Conservation (phyloP, 2,797 vertebrate species). For the Falco naumanni region DNA sequence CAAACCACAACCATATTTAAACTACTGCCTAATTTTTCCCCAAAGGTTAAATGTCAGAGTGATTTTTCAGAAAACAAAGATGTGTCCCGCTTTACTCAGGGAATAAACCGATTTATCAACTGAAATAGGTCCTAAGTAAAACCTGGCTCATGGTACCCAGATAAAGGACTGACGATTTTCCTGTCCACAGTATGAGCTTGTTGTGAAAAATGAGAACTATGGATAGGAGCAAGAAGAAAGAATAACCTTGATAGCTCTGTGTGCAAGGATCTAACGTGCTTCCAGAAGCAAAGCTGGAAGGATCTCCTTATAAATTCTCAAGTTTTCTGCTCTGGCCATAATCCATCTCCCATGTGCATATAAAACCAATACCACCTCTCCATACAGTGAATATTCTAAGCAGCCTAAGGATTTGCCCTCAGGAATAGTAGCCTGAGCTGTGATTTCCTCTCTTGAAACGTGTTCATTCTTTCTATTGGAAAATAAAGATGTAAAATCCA, state of each 20-base stretch:
- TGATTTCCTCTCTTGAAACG: neutral
- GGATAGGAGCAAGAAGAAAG: neutral
- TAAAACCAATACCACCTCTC: neutral
- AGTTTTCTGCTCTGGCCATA: neutral
- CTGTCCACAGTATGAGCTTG: neutral
- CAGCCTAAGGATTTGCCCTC: neutral
- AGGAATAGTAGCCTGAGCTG: neutral
- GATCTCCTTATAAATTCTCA: neutral
- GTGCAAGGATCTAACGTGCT: neutral
- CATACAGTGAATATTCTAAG: neutral
- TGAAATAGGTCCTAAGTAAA: neutral
- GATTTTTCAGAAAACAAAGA: neutral
- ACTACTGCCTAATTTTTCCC: neutral
- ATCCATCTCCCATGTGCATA: neutral
- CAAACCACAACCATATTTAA: neutral
- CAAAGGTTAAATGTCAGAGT: neutral
- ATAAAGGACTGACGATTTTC: neutral
- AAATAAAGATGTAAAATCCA: neutral
- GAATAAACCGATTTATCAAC: neutral
- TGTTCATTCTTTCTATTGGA: neutral
- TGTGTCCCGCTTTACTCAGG: neutral
- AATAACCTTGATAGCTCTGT: neutral
- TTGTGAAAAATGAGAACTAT: neutral
- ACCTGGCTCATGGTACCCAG: neutral
- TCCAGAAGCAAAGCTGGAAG: neutral